These are phyloP conservation scores for Sitobion miscanthi DNA, from an alignment of 1,140 invertebrate genomes.

Conservation along the genomic window DNA sequence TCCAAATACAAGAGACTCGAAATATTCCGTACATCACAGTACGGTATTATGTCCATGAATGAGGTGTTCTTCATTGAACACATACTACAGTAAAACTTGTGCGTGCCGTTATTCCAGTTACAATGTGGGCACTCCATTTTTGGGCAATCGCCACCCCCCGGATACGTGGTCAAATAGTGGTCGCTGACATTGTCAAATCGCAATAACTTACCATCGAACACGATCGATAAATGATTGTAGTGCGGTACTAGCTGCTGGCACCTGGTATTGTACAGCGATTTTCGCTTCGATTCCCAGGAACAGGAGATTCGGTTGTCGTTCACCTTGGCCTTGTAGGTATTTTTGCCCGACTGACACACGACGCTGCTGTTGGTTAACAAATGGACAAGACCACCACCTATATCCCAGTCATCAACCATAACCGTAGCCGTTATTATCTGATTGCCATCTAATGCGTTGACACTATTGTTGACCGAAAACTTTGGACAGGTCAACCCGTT, in stretches of 20 bases:
- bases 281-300: accelerated
- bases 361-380: neutral
- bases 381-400: neutral
- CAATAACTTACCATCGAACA: neutral
- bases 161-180: neutral
- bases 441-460: neutral
- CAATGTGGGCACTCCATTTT: neutral
- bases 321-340: neutral
- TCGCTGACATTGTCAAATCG: neutral
- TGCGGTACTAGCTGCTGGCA: neutral
- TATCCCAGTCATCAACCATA: neutral
- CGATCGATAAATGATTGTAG: neutral
- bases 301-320: neutral
- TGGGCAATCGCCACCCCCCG: neutral
- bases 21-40: neutral
- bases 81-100: neutral
- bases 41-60: neutral
- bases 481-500: neutral
- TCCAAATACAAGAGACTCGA: neutral
- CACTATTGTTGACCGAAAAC: neutral
- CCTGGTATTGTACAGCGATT: neutral
- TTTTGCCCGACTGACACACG: neutral
- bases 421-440: neutral
- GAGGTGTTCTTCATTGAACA: neutral
- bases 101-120: neutral